Conservation (phyloP, 2,888 invertebrate genomes). For the Stenodema calcarata region DNA sequence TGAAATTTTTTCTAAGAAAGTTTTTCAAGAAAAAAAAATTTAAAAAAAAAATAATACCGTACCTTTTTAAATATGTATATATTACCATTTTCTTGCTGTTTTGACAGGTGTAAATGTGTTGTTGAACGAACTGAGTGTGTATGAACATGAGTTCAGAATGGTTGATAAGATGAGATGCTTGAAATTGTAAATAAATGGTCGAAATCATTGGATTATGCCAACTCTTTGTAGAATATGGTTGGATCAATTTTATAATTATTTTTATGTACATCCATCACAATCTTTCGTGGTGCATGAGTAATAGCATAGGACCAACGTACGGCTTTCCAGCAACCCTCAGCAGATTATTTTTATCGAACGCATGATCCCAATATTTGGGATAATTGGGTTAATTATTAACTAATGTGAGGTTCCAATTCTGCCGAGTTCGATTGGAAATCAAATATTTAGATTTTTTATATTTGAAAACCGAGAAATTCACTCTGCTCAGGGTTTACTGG, state of each 20-base stretch:
- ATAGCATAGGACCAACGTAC: too few relatives aligned
- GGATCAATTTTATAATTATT: slow-evolving; percentile 6
- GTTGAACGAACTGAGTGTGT: neutral
- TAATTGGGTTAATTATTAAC: too few relatives aligned
- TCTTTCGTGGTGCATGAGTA: neutral
- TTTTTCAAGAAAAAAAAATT: neutral
- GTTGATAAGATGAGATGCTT: neutral
- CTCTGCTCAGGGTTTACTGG: too few relatives aligned
- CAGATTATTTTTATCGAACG: too few relatives aligned
- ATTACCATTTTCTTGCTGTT: slow-evolving; percentile 13
- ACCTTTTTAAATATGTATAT: slow-evolving; percentile 17
- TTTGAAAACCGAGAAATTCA: too few relatives aligned
- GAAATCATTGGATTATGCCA: neutral
- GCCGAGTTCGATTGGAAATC: too few relatives aligned
- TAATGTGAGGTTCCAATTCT: too few relatives aligned
- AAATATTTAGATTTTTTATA: too few relatives aligned
- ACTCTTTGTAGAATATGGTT: neutral
- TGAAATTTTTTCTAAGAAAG: neutral
- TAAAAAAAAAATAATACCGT: neutral
- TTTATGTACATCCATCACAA: neutral
- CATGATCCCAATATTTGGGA: too few relatives aligned
- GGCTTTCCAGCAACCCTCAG: too few relatives aligned
- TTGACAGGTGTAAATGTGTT: neutral
- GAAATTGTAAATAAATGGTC: slow-evolving; percentile 1
- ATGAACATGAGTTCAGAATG: neutral